Base-by-base conservation (phyloP, 1,140 invertebrate species). In the Cyclargus thomasi region DNA sequence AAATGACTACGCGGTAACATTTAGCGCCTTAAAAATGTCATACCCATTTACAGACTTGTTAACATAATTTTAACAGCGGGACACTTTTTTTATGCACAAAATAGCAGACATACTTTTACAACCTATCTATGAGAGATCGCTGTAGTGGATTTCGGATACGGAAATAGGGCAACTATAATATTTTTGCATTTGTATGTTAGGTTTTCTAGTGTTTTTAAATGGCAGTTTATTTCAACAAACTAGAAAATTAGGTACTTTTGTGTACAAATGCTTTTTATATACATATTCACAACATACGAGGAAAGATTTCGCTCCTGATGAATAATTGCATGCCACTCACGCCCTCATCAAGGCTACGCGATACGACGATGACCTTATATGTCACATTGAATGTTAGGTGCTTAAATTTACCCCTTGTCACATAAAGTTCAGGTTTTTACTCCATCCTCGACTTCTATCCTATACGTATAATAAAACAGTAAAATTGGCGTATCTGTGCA, bases 261-360 rank as follows among this genome's bases (percentile, higher is more conserved):
- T 29, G 5, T 29, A 0, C 4, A 29, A 29, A 3, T 7, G 8
- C 6, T 11, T 22, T 62, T 7, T 62, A 16, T 1, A 14, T n/a
- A 18, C 2, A 20, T 59, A 20, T 59, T 59, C 3, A n/a, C n/a
- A 59, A 23, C 59, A 62, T 21, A 22, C 21, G 63, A 68, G 55
- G 57, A 59, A 59, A 64, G 36, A 14, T 36, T 64, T 18, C 10
- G 63, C 20, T 64, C 35, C 29, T 47, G 29, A 29, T 29, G 21
- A 59, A 59, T 59, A 11, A 59, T 59, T 20, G 55, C 20, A 59
- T 59, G 7, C 55, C 17, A 17, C 55, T 59, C 55, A 59, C 55
- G 55, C 55, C 18, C 4, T 20, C 55, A 59, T 59, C 55, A 59
- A 59, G 55, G 55, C 55, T 59, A 20, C 55, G 20, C 17, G 17